phyloP scores from a whole-genome alignment of 2,888 invertebrate genomes.

The Xylota sylvarum region DNA sequence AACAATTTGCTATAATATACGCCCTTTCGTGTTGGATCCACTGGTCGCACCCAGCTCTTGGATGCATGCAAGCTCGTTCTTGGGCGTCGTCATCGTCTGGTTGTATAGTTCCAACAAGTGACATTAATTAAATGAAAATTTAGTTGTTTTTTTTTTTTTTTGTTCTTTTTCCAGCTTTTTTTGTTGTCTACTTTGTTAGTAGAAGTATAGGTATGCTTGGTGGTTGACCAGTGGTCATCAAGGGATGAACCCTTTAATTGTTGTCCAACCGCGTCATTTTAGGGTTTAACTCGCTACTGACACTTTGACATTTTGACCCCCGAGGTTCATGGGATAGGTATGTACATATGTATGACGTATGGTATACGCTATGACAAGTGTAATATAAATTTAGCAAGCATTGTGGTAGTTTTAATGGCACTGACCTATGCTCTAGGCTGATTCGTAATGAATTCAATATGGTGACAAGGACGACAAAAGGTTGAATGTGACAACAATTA shows the following conservation, averaged over 20 bases:
- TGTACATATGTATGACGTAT: background rate
- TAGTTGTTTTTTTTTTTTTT: background rate
- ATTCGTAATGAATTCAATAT: conserved; percentile 20
- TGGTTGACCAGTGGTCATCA: background rate
- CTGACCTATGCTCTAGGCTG: conserved; percentile 37
- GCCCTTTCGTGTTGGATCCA: conserved; percentile 7
- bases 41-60: conserved; percentile 16
- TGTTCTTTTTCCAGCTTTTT: background rate
- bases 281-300: background rate
- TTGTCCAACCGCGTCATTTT: background rate
- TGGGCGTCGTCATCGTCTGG: conserved; percentile 16
- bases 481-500: conserved; percentile 27
- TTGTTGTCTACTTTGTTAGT: conserved; percentile 1
- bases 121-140: conserved; percentile 45
- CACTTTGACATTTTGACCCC: conserved; percentile 1
- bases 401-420: conserved; percentile 11
- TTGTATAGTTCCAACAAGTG: conserved; percentile 36
- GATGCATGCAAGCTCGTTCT: conserved; percentile 27
- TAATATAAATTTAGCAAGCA: background rate
- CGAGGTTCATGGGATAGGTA: background rate
- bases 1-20: background rate
- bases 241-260: background rate
- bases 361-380: background rate
- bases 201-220: background rate
- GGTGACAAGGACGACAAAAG: conserved; percentile 7